Base-by-base conservation (phyloP, 2,113 vertebrate species). In the Passer domesticus region DNA sequence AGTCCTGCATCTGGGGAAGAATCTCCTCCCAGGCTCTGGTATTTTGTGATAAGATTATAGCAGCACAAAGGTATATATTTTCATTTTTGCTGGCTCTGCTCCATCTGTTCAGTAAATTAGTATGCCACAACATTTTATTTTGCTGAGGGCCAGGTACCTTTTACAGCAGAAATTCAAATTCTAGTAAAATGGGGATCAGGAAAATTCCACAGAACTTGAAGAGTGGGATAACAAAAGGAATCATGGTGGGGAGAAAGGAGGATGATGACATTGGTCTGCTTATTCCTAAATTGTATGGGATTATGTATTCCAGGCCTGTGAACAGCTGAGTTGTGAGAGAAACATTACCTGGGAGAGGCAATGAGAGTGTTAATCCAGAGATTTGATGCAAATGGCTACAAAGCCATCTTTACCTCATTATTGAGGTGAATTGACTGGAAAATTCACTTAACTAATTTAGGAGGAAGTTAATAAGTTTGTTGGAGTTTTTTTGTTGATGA, bases 161-260 rank as follows among this genome's bases (percentile, higher is more conserved):
- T 84, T 22, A 66, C 25, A 52, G 31, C 14, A 91, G 33, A 74
- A 93, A 72, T 68, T 73, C 13, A 58, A 21, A 8, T 73, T 58
- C 27, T 73, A 16, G 5, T 46, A 37, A 80, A 85, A 77, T 1
- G 2, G 0, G 1, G 12, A 86, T 9, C 4, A 62, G 7, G 3
- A 89, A 70, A 60, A 83, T 43, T 59, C 15, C 39, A 46, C 0
- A 3, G 21, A 50, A 87, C 8, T 47, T 50, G 33, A n/a, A n/a
- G 37, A 56, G 2, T 1, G 2, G 4, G 33, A 30, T 49, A 25
- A 53, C 9, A 39, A 31, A 63, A 86, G 3, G 9, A 59, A 72
- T 59, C 12, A 22, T 8, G 1, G 4, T 35, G 13, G 13, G 4
- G 3, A 37, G 8, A 53, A 74, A 50, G 11, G 2, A 7, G 3